Base-by-base conservation (phyloP, 2,113 vertebrate genomes). In the Serilophus lunatus region DNA sequence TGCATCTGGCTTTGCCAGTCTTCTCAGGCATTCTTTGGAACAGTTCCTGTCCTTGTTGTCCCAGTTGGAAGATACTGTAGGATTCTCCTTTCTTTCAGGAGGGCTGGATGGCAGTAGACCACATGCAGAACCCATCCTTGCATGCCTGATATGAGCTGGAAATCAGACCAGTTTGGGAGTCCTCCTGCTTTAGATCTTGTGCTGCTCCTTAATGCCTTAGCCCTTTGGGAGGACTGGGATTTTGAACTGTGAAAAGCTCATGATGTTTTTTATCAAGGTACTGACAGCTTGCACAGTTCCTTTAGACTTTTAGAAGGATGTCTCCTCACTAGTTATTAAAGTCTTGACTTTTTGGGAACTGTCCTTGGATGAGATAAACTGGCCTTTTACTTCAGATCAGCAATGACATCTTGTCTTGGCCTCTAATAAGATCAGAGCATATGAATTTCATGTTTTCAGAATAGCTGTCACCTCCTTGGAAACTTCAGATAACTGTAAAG, bases 301-400 rank as follows among this genome's bases (percentile, higher is more conserved):
- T 83, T 86, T 80, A 56, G 72, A 92, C 20, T 92, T 92, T 61
- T 24, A 64, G 61, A 69, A 79, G 49, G 20, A 44, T 75, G 57
- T 74, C 45, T 90, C 11, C 40, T 84, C 26, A 42, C 75, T 49
- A 71, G 50, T 56, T 91, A 66, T 83, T 91, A 49, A 92, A 90
- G 50, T 66, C 64, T n/a, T 92, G 86, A 9, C 64, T 42, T 53
- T 95, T 89, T 4, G 10, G 63, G 69, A 90, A 66, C 54, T 70
- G 81, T 91, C 80, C 40, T 92, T 91, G 63, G 35, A 40, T 88
- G 79, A 93, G 77, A 80, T 47, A 81, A 93, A 93, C 76, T 83
- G 78, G 77, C 82, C 70, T 93, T 95, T 96, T 96, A 80, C 64
- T 96, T 94, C 78, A 95, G 77, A 92, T 81, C 63, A 86, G 86